These are phyloP conservation scores for Volucella zonaria DNA, from an alignment of 2,888 invertebrate species.

Conservation along the genomic window DNA sequence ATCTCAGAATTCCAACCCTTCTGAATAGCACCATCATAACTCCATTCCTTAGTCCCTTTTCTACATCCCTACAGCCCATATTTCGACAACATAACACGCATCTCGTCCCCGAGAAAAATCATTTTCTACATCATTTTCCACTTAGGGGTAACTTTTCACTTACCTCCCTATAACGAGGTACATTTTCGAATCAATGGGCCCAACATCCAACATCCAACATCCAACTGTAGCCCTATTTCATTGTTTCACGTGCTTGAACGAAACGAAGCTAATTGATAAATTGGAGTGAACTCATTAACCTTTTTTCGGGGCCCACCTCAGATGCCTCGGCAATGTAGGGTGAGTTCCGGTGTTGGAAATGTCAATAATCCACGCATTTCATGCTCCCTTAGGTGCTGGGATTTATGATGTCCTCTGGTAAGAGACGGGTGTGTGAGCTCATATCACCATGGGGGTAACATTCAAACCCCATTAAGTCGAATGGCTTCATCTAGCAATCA, in stretches of 20 bases:
- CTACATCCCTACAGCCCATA: neutral
- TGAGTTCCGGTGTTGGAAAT: neutral
- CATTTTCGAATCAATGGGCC: too few relatives aligned
- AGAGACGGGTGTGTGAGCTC: neutral
- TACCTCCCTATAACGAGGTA: neutral
- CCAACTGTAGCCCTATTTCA: too few relatives aligned
- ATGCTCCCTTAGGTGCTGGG: conserved; percentile 15
- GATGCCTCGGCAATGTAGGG: too few relatives aligned
- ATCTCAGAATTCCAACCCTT: too few relatives aligned
- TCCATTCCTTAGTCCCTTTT: too few relatives aligned
- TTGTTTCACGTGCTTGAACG: conserved; percentile 11
- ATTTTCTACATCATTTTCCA: conserved; percentile 39
- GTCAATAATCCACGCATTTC: conserved; percentile 21
- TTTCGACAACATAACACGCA: conserved; percentile 11
- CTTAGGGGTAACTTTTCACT: conserved; percentile 29
- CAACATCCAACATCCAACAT: too few relatives aligned
- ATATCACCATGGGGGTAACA: conserved; percentile 13
- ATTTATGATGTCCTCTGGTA: neutral
- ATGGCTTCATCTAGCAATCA: conserved; percentile 35
- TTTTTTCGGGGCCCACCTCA: neutral
- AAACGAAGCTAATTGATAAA: conserved; percentile 53
- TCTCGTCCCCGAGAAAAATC: neutral
- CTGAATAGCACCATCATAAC: too few relatives aligned
- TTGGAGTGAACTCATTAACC: conserved; percentile 26
- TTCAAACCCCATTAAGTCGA: conserved; percentile 39